phyloP scores from a whole-genome alignment of 2,888 invertebrate species.

The Acleris holmiana region DNA sequence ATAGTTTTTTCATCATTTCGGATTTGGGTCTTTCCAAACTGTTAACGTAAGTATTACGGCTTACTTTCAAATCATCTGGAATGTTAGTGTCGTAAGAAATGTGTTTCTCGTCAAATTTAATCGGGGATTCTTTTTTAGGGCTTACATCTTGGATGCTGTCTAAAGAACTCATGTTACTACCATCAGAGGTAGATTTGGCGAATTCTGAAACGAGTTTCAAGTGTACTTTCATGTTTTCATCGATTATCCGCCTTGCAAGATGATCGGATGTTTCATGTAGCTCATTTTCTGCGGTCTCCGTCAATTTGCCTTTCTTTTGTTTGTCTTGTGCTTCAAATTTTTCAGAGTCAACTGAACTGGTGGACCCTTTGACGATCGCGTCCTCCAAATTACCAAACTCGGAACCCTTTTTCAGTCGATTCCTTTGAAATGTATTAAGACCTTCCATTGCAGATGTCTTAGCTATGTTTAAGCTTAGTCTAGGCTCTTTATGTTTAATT shows the following conservation, averaged over 20 bases:
- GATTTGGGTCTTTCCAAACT: slow-evolving; percentile 86
- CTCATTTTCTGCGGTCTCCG: slow-evolving; percentile 58
- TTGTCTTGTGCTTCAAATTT: slow-evolving; percentile 59
- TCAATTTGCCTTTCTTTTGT: slow-evolving; percentile 51
- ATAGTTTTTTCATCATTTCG: slow-evolving; percentile 84
- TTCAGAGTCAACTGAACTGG: slow-evolving; percentile 75
- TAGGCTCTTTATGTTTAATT: slow-evolving; percentile 83
- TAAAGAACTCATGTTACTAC: slow-evolving; percentile 72
- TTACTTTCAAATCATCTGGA: slow-evolving; percentile 87
- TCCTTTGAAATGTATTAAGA: slow-evolving; percentile 87
- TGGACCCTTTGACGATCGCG: slow-evolving; percentile 86
- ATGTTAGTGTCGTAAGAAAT: slow-evolving; percentile 85
- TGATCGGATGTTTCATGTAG: slow-evolving; percentile 76
- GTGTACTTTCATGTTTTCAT: slow-evolving; percentile 79
- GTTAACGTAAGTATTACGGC: slow-evolving; percentile 84
- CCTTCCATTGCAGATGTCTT: slow-evolving; percentile 86
- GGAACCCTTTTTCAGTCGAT: slow-evolving; percentile 88
- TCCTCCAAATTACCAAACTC: slow-evolving; percentile 91
- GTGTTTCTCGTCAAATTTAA: slow-evolving; percentile 74
- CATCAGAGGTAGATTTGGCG: slow-evolving; percentile 78
- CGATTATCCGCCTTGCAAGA: slow-evolving; percentile 75
- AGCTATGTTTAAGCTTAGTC: slow-evolving; percentile 80
- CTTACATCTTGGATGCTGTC: slow-evolving; percentile 66
- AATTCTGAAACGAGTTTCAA: slow-evolving; percentile 78
- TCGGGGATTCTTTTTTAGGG: slow-evolving; percentile 55